Evolutionary conservation across 2,113 vertebrate genomes (phyloP), one percentile per base, ranked within the genome.

Genomic region (Rhombomys opimus): DNA sequence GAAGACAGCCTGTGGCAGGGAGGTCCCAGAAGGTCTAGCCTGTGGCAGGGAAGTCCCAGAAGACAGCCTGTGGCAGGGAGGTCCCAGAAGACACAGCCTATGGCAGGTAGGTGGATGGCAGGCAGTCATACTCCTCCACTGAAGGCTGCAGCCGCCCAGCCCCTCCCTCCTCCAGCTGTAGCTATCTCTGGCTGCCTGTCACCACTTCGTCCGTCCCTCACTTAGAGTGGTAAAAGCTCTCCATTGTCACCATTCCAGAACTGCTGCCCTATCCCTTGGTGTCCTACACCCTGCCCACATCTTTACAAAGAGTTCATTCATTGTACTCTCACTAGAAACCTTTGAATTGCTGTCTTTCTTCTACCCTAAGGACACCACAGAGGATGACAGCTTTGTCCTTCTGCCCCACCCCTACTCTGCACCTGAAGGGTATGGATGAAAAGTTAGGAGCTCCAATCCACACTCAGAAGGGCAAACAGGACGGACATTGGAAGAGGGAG

Each of bases 101-200:
- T 46, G 46, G 46, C 46, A 11, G 2, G 59, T 27, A 30, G 52
- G 30, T 0, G 32, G 72, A 35, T 18, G 3, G 22, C 0, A 0
- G 25, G 5, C 2, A 12, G 77, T 23, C 12, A 13, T 25, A 32
- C 12, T 65, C 87, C 57, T 13, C 14, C 2, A 0, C 2, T 4
- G 32, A 32, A 90, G 89, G 30, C 25, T 78, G 25, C 32, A 30
- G 89, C 57, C 1, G 1, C 18, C 23, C 13, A 32, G 76, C 20
- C 4, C 2, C 8, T 1, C 41, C 22, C 5, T 75, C 8, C 23
- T 72, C 82, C 81, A 22, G 80, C 68, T 17, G 0, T 1, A 35
- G 67, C 23, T 68, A 41, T 75, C 17, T 17, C 61, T 35, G 68
- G 27, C 20, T 50, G 82, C 57, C 78, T 14, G 4, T 52, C 57